Conservation (phyloP, 2,113 vertebrate species). For the Eonycteris spelaea region DNA sequence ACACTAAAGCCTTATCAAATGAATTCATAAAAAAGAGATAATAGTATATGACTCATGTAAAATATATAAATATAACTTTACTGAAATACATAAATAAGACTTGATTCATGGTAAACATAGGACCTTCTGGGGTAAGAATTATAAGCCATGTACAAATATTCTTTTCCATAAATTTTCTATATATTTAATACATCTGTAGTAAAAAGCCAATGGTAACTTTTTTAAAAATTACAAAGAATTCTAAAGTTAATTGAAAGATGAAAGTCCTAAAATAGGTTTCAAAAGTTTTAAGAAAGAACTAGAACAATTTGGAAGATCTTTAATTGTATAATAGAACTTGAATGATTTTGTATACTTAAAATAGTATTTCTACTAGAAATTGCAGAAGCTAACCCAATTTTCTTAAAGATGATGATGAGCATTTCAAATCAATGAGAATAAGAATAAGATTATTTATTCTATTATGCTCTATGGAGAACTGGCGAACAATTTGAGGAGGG, state of each 20-base stretch:
- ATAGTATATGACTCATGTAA: background rate
- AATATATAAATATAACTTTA: background rate
- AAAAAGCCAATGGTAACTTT: background rate
- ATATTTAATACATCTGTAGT: background rate
- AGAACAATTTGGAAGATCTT: background rate
- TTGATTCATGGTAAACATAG: background rate
- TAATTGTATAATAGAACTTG: background rate
- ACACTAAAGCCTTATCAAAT: background rate
- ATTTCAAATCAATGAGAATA: background rate
- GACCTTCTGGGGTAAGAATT: background rate
- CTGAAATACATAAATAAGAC: background rate
- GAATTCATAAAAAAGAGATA: background rate
- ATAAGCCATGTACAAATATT: background rate
- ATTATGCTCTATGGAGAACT: background rate
- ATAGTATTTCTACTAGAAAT: background rate
- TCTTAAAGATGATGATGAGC: background rate
- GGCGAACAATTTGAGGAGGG: background rate
- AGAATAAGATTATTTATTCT: background rate
- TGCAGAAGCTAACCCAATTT: background rate
- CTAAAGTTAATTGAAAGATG: background rate
- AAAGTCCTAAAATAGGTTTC: background rate
- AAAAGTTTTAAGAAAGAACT: background rate
- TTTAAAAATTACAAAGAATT: background rate
- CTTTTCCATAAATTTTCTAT: background rate
- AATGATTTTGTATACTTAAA: background rate